phyloP scores from a whole-genome alignment of 1,140 invertebrate species.

The Ceratoteleas bidentatus region DNA sequence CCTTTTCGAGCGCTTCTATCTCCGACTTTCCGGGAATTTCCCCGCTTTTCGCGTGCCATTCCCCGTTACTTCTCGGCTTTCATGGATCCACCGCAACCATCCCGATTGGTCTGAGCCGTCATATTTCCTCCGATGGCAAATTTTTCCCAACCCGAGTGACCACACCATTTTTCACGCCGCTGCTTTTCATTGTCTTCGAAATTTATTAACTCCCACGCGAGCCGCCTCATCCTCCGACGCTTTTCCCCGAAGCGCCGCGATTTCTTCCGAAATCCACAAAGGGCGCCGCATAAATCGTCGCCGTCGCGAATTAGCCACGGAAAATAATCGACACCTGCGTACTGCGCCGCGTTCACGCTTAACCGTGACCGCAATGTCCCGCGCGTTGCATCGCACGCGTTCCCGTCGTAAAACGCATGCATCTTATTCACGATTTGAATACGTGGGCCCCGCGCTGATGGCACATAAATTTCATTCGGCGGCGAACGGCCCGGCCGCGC shows the following conservation, averaged over 20 bases:
- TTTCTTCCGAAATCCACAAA: slow-evolving; percentile 48
- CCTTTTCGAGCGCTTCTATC: slow-evolving; percentile 33
- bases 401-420: slow-evolving; percentile 73
- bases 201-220: too few species aligned
- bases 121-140: too few species aligned
- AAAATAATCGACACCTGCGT: slow-evolving; percentile 60
- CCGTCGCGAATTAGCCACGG: slow-evolving; percentile 61
- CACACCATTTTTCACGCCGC: too few species aligned
- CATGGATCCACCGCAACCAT: slow-evolving; percentile 7
- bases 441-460: slow-evolving; percentile 73
- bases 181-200: too few species aligned
- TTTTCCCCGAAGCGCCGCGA: slow-evolving; percentile 37
- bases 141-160: too few species aligned
- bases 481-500: slow-evolving; percentile 73
- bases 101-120: too few species aligned
- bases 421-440: slow-evolving; percentile 76
- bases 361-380: slow-evolving; percentile 56
- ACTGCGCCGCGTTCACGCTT: slow-evolving; percentile 35
- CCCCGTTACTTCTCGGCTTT: too few species aligned
- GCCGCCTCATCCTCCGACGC: too few species aligned
- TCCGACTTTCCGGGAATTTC: slow-evolving; percentile 47
- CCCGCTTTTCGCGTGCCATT: slow-evolving; percentile 41
- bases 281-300: too few species aligned
- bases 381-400: slow-evolving; percentile 38
- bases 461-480: slow-evolving; percentile 76